Evolutionary conservation across 2,888 invertebrate species (phyloP), one percentile per base, ranked within the genome.

Genomic region (Drosophila siamana): DNA sequence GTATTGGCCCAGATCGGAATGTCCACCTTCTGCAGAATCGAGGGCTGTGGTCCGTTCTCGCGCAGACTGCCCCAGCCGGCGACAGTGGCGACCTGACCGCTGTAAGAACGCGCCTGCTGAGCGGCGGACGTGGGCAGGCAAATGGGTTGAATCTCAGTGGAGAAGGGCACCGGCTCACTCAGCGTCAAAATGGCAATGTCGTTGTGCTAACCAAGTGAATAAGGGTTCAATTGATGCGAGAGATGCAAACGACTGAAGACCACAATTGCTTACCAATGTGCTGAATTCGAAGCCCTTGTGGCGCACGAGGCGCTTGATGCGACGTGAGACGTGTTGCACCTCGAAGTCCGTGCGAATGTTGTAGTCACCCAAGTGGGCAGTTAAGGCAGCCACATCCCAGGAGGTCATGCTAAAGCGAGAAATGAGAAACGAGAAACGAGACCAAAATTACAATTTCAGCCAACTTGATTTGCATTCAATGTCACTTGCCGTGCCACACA

Each of bases 401-500:
- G 97, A 96, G 54, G 95, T 96, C 97, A 97, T 97, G 82, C 97
- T 97, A 90, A 38, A 92, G 66, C 11, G 4, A 33, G 11, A 11
- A 30, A 11, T 11, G 4, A 33, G 90, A 38, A 92, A 66, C 11
- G 4, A 33, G 11, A 11, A 30, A 11, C 9, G 4, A 33, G n/a
- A n/a, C 4, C 4, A 33, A n/a, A 1, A 33, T 33, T 33, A 33
- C 4, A n/a, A 1, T n/a, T 5, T 4, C 4, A 11, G 4, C 33
- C n/a, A 4, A n/a, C n/a, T n/a, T n/a, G n/a, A n/a, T n/a, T n/a
- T n/a, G n/a, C n/a, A n/a, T n/a, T n/a, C n/a, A n/a, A n/a, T n/a
- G n/a, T 22, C 9, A 92, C 95, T 94, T 93, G 97, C 97, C 96
- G 96, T 28, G 97, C 96, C 24, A 97, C 96, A 91, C 97, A 97